phyloP scores from a whole-genome alignment of 2,113 vertebrate genomes.

The Danionella cerebrum region DNA sequence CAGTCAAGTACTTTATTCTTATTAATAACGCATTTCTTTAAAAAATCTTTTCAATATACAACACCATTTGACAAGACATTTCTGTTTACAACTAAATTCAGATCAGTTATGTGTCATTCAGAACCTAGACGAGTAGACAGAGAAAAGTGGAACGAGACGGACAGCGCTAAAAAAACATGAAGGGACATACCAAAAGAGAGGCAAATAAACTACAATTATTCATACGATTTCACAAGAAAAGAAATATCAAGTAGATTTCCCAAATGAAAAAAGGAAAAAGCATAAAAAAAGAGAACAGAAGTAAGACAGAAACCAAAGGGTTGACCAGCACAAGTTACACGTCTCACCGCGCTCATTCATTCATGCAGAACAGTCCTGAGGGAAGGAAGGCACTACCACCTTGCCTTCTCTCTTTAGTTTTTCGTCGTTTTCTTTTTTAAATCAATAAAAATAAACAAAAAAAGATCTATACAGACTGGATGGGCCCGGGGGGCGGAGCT shows the following conservation, averaged over 20 bases:
- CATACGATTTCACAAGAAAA: slow-evolving; percentile 44
- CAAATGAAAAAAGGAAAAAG: slow-evolving; percentile 13
- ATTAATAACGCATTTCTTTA: slow-evolving; percentile 38
- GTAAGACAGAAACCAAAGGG: slow-evolving; percentile 14
- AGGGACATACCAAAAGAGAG: slow-evolving; percentile 9
- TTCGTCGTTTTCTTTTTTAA: background rate
- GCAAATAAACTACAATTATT: slow-evolving; percentile 12
- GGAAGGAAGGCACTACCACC: slow-evolving; percentile 5
- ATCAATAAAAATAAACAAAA: slow-evolving; percentile 30
- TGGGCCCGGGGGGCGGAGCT: slow-evolving; percentile 30
- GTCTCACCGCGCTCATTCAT: slow-evolving; percentile 38
- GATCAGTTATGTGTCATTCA: slow-evolving; percentile 37
- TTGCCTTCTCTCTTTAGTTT: slow-evolving; percentile 16
- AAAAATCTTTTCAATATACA: slow-evolving; percentile 51
- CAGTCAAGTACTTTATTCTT: slow-evolving; percentile 49
- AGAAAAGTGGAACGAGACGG: slow-evolving; percentile 4
- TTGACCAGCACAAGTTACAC: slow-evolving; percentile 24
- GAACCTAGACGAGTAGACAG: slow-evolving; percentile 43
- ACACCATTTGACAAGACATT: slow-evolving; percentile 48
- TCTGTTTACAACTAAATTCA: slow-evolving; percentile 47
- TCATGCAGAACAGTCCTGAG: slow-evolving; percentile 41
- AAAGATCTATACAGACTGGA: slow-evolving; percentile 39
- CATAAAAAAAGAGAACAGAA: slow-evolving; percentile 1
- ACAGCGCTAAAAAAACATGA: slow-evolving; percentile 23
- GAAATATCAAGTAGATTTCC: slow-evolving; percentile 13